Conservation (phyloP, 2,888 invertebrate species). For the Ctena decussata region DNA sequence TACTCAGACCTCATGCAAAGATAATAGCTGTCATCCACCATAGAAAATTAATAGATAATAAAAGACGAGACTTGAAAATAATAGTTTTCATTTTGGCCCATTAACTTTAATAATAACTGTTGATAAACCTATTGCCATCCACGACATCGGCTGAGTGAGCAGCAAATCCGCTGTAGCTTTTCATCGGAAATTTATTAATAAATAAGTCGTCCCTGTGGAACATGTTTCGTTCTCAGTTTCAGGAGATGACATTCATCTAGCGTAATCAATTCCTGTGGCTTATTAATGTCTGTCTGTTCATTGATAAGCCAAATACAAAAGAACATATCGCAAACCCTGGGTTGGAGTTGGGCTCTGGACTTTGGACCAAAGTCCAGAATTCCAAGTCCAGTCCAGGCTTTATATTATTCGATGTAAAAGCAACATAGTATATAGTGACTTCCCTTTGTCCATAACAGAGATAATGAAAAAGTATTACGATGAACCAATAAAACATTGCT, state of each 20-base stretch:
- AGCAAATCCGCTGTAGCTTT: background rate
- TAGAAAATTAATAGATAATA: background rate
- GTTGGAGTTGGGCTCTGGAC: no score
- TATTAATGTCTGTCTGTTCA: no score
- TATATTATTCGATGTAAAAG: no score
- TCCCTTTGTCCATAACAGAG: no score
- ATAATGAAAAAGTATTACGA: no score
- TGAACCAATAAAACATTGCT: no score
- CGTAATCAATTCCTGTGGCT: background rate
- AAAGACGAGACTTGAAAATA: background rate
- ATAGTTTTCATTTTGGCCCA: background rate
- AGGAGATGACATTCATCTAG: background rate
- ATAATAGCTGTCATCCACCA: background rate
- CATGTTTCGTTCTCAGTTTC: background rate
- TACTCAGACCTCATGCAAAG: background rate
- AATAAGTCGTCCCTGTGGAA: background rate
- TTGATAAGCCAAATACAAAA: no score
- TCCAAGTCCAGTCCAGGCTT: no score
- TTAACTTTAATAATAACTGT: conserved; percentile 4
- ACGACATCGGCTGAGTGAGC: background rate
- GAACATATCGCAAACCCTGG: no score
- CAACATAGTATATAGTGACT: no score
- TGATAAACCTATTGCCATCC: background rate
- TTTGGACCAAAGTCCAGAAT: no score
- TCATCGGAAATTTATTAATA: background rate